Base-by-base conservation (phyloP, 1,140 invertebrate species). In the Penaeus chinensis region DNA sequence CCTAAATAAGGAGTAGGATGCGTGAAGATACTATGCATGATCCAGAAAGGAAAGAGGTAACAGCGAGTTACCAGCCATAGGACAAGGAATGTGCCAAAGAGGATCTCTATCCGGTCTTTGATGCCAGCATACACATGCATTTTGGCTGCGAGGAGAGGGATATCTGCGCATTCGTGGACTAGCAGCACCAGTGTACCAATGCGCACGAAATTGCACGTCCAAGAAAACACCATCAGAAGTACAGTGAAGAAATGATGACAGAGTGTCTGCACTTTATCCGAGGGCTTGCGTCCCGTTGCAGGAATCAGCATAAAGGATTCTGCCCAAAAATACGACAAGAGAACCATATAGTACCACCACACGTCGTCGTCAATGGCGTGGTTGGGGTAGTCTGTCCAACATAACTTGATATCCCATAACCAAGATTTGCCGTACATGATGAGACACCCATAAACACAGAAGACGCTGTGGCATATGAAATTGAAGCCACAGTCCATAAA, bases 151-250 rank as follows among this genome's bases (percentile, higher is more conserved):
- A 86, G 77, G 18, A 90, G 77, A 22, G 88, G 88, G 91, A 98
- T 97, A 93, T 99, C 99, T 42, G 97, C 97, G 91, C 95, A 96
- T 93, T 99, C 99, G 91, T 99, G 99, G 13, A 98, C 93, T 65
- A 99, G 92, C n/a, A 99, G 93, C 24, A 99, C 96, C 37, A 99
- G 93, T 0, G 96, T 96, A 4, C 98, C 98, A 65, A 99, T 95
- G 60, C 98, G 94, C 88, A 96, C 95, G 90, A 99, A 94, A 93
- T 99, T 99, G 91, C 96, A 96, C 2, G 97, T 94, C 97, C 98
- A 99, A 32, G 97, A 98, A 91, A 99, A 95, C 71, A 94, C 95
- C 93, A 91, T 87, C 24, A 91, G 88, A 7, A 84, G 27, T n/a
- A 91, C 79, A 22, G 90, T 90, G 24, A 89, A 89, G 24, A 90